These are phyloP conservation scores for Merluccius polli DNA, from an alignment of 2,797 vertebrate genomes.

Conservation along the genomic window DNA sequence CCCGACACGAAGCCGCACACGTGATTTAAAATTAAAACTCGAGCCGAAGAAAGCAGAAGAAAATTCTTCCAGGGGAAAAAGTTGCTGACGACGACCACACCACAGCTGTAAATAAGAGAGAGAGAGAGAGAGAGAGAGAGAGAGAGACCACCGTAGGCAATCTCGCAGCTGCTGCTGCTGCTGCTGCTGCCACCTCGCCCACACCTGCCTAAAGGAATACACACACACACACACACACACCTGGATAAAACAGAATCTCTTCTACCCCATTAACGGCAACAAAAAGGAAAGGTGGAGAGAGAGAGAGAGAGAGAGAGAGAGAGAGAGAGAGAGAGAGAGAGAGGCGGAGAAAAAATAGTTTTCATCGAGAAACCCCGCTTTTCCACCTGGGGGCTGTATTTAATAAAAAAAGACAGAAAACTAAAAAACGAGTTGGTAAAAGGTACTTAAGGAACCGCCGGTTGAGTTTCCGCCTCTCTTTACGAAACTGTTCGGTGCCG, in stretches of 20 bases:
- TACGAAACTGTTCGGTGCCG: not conserved
- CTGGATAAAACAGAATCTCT: not conserved
- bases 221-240: not conserved
- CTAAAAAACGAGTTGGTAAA: not conserved
- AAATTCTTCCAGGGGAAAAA: not conserved
- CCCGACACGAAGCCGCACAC: not conserved
- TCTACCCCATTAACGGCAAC: not conserved
- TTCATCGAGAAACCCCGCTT: too few relatives aligned
- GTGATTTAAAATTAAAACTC: not conserved
- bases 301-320: too few relatives aligned
- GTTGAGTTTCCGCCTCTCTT: not conserved
- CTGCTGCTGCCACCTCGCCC: not conserved
- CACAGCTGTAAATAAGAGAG: not conserved
- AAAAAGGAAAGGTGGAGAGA: not conserved
- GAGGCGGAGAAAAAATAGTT: too few relatives aligned
- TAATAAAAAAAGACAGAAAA: not conserved
- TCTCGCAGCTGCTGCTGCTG: not conserved
- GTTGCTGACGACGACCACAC: not conserved
- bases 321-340: too few relatives aligned
- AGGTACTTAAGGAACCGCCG: not conserved
- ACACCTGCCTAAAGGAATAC: not conserved
- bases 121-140: not conserved
- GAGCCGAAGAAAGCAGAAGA: not conserved
- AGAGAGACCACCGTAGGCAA: not conserved
- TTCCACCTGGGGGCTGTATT: not conserved